Percentiles rank a stretch among this genome's conserved stretches.
Evolutionary conservation across 2,888 invertebrate genomes (phyloP).

Genomic region (Criorhina ranunculi): DNA sequence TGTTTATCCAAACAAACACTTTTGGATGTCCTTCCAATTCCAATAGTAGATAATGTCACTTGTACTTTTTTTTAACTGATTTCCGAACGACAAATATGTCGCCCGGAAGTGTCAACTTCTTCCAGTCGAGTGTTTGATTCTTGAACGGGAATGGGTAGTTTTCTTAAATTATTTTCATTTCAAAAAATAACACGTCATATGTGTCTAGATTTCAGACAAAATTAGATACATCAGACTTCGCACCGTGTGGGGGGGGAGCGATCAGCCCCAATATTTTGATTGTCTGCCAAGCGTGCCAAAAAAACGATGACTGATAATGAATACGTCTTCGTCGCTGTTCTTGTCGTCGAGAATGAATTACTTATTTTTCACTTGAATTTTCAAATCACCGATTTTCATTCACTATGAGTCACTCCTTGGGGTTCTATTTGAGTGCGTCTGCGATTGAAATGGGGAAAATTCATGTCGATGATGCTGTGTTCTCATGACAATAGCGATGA

Average conservation of each 20-base stretch:
- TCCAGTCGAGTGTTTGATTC: background rate
- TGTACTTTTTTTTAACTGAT: background rate
- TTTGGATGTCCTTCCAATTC: conserved; percentile 1
- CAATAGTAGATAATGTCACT: background rate
- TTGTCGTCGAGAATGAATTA: conserved; percentile 26
- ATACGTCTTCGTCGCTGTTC: conserved; percentile 10
- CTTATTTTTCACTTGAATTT: conserved; percentile 24
- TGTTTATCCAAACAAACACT: background rate
- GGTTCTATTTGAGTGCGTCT: conserved; percentile 2
- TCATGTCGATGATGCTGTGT: conserved; percentile 18
- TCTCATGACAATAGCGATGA: conserved; percentile 20
- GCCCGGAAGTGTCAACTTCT: conserved; percentile 24
- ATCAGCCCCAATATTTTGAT: conserved; percentile 32
- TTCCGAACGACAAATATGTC: conserved; percentile 15
- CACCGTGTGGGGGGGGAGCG: background rate
- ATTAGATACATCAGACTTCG: conserved; percentile 5
- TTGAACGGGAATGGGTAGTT: background rate
- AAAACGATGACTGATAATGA: conserved; percentile 32
- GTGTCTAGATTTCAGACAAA: conserved; percentile 2
- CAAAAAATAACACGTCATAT: background rate
- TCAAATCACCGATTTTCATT: conserved; percentile 25
- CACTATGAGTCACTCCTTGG: conserved; percentile 30
- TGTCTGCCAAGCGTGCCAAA: conserved; percentile 43
- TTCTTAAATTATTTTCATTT: conserved; percentile 6
- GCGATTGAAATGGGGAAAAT: conserved; percentile 9